A percentile compares a stretch with the other conserved stretches of the same genome.
Evolutionary conservation across 2,113 vertebrate genomes (phyloP).

Genomic region (Piaya cayana): DNA sequence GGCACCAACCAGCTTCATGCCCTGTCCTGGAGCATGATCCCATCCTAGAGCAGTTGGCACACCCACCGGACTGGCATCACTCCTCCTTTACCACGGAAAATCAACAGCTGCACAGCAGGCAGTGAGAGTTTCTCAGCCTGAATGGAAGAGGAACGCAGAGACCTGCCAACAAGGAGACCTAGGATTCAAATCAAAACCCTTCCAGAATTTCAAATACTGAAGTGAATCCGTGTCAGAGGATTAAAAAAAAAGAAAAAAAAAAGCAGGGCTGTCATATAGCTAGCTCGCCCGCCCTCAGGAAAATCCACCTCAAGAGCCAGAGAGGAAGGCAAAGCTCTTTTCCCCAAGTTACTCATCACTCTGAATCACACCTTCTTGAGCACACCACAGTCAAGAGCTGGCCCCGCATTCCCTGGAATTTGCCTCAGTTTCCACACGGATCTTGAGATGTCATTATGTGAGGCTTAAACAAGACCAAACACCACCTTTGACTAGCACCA

Average conservation of each 20-base stretch:
- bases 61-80: rapidly evolving
- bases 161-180: rapidly evolving
- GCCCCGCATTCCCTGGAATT: not conserved
- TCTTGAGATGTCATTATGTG: not conserved
- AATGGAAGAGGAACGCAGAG: rapidly evolving
- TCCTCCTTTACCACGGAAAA: not conserved
- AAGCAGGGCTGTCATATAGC: not conserved
- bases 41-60: rapidly evolving
- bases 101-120: rapidly evolving
- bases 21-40: not conserved
- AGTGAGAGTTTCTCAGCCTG: not conserved
- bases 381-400: not conserved
- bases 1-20: not conserved
- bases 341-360: not conserved
- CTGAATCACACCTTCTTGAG: not conserved
- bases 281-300: not conserved
- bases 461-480: not conserved
- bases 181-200: not conserved
- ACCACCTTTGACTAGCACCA: not conserved
- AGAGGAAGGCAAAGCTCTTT: not conserved
- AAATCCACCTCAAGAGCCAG: not conserved
- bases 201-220: not conserved
- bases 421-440: rapidly evolving
- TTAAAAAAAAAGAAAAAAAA: not conserved
- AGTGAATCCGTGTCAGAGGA: not conserved